phyloP scores from a whole-genome alignment of 2,888 invertebrate genomes.

The Microdon myrmicae region DNA sequence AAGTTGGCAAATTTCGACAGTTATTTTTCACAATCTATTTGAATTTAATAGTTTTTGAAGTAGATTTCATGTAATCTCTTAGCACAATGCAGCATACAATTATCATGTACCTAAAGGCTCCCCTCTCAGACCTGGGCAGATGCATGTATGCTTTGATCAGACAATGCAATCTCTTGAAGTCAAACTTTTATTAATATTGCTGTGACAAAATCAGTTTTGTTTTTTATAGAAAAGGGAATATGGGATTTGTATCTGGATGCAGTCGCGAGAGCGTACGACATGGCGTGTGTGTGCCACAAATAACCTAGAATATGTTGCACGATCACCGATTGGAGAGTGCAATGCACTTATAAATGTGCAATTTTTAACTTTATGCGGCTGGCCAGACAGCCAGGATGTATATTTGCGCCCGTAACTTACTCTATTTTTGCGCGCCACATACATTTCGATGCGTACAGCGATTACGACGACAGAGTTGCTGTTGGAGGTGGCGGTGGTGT shows the following conservation, averaged over 20 bases:
- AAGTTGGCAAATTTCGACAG: no score
- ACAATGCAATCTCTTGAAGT: no score
- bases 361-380: conserved; percentile 50
- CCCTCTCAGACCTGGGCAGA: no score
- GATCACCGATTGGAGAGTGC: conserved; percentile 47
- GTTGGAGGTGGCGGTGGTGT: conserved; percentile 33
- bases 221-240: no score
- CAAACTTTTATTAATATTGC: no score
- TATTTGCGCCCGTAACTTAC: conserved; percentile 52
- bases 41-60: no score
- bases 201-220: no score
- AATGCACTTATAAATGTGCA: conserved; percentile 51
- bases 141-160: no score
- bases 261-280: neutral
- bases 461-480: conserved; percentile 20
- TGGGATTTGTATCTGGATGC: conserved; percentile 11
- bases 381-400: conserved; percentile 49
- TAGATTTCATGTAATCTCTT: no score
- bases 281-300: conserved; percentile 40
- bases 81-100: no score
- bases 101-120: no score
- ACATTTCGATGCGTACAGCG: conserved; percentile 39
- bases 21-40: no score
- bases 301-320: conserved; percentile 49
- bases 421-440: conserved; percentile 46